Conservation (phyloP, 2,888 invertebrate species). For the Alsophila aescularia region DNA sequence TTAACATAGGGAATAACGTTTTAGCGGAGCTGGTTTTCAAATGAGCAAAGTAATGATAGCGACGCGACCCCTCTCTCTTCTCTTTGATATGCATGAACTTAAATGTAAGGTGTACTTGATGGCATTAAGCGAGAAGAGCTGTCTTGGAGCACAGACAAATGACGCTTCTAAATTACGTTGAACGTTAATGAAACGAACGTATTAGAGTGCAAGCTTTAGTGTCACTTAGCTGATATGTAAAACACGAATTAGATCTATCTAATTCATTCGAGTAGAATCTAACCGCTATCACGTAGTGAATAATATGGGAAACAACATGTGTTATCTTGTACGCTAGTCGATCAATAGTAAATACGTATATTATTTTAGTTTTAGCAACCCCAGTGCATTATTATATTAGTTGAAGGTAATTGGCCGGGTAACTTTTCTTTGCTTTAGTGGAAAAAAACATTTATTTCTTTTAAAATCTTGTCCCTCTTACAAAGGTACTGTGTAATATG, state of each 20-base stretch:
- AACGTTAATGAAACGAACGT: constrained; percentile 39
- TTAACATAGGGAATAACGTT: constrained; percentile 7
- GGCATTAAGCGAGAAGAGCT: constrained; percentile 10
- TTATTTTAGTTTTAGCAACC: background rate
- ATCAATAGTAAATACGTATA: constrained; percentile 4
- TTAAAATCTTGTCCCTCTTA: too few relatives aligned
- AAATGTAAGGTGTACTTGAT: constrained; percentile 10
- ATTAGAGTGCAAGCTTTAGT: constrained; percentile 6
- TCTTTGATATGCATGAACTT: constrained; percentile 15
- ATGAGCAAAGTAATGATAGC: constrained; percentile 14
- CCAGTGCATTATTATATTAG: background rate
- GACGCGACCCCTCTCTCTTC: background rate
- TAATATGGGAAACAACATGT: constrained; percentile 11
- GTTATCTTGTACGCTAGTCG: constrained; percentile 6
- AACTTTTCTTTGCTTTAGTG: too few relatives aligned
- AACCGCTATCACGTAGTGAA: constrained; percentile 2
- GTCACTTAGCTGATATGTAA: background rate
- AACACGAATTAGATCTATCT: background rate
- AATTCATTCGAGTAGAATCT: background rate
- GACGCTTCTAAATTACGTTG: constrained; percentile 33
- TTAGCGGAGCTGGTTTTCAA: constrained; percentile 10
- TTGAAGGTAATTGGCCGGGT: too few relatives aligned
- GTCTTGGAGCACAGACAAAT: constrained; percentile 30
- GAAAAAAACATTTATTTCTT: too few relatives aligned
- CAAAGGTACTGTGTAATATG: too few relatives aligned